Base-by-base conservation (phyloP, 2,888 invertebrate species). In the Drosophila kanekoi region DNA sequence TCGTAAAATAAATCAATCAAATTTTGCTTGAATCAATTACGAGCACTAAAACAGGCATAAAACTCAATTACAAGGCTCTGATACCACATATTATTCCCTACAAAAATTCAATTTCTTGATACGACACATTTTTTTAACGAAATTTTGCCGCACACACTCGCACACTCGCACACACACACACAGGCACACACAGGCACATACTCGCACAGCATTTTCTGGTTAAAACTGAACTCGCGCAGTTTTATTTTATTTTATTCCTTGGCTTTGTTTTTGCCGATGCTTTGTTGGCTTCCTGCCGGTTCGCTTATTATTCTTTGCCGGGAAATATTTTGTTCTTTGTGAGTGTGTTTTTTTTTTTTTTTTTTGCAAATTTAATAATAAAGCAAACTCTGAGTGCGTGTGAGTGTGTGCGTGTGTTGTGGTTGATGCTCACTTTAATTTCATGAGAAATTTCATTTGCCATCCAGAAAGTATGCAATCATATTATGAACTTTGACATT, bases 401-500 rank as follows among this genome's bases (percentile, higher is more conserved):
- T 43, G 49, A 32, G 57, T 44, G 47, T 58, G 61, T 45, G 49
- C 23, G 57, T 40, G 47, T 52, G 28, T 28, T 28, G 28, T n/a
- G 68, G 32, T 43, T 62, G 37, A 54, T 66, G 56, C 64, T 69
- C 52, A 71, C 53, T 82, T 80, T 65, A 78, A 78, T 80, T 82
- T 65, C 64, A 82, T 71, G 65, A 71, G 66, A 69, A 80, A 68
- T 72, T 79, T 73, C 71, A 65, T 65, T 57, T 57, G 60, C 49
- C 78, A 47, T 48, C 65, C 76, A 54, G 43, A 74, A 83, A 79
- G 74, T 81, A 81, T 83, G 81, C 83, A 81, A 74, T 71, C 58
- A 71, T 79, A 74, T 77, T 64, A 47, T 60, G 74, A 79, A 74
- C 79, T 79, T 68, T 79, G 72, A 72, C 77, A 82, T 82, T 69